These are phyloP conservation scores for Cephalopterus ornatus DNA, from an alignment of 2,113 vertebrate genomes.

Conservation along the genomic window DNA sequence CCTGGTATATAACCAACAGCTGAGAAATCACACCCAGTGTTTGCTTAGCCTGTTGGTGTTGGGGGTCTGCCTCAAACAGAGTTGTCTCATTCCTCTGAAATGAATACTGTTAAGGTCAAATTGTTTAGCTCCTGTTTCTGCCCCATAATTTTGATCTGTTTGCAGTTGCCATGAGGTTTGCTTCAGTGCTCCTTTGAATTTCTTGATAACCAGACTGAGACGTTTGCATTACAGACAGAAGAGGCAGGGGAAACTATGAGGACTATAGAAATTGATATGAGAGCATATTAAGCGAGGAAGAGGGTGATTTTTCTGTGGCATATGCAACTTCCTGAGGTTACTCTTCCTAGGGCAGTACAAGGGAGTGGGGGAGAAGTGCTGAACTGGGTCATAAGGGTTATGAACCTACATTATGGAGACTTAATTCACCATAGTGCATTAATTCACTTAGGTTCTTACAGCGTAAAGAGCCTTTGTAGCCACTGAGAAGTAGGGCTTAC, in stretches of 20 bases:
- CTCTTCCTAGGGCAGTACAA: background rate
- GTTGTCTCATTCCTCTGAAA: background rate
- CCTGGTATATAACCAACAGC: background rate
- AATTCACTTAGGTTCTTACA: background rate
- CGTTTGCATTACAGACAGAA: background rate
- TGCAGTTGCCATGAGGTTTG: background rate
- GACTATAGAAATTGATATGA: background rate
- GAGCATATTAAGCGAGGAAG: background rate
- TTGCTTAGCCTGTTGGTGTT: slow-evolving; percentile 17
- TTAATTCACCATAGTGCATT: background rate
- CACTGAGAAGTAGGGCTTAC: background rate
- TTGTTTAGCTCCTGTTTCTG: background rate
- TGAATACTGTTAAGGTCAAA: background rate
- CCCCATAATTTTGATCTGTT: background rate
- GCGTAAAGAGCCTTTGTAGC: background rate
- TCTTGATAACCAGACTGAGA: background rate
- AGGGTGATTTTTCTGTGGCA: background rate
- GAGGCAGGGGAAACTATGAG: background rate
- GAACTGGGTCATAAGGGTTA: background rate
- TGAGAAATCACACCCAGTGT: background rate
- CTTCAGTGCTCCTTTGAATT: background rate
- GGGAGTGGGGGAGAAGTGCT: background rate
- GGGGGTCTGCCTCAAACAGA: background rate
- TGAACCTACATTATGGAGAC: background rate
- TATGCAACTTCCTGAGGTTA: background rate